Evolutionary conservation across 2,888 invertebrate genomes (phyloP).

Genomic region (Halocaridina rubra): DNA sequence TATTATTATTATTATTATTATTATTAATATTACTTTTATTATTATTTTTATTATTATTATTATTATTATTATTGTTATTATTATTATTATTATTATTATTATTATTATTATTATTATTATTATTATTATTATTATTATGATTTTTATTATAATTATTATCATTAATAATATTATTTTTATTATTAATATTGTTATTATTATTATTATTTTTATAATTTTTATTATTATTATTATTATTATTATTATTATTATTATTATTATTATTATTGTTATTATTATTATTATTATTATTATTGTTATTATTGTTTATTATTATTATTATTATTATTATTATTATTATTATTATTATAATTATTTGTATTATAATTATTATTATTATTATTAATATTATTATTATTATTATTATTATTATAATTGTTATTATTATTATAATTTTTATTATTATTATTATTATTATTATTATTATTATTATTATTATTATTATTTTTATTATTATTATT

Average conservation of each 20-base stretch:
- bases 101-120: neutral
- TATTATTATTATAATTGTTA: neutral
- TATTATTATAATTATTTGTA: neutral
- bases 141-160: neutral
- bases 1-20: neutral
- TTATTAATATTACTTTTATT: neutral
- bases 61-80: neutral
- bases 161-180: neutral
- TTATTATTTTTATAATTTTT: neutral
- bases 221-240: neutral
- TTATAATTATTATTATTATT: neutral
- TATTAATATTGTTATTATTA: neutral
- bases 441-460: neutral
- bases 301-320: neutral
- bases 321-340: neutral
- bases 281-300: neutral
- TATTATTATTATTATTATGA: neutral
- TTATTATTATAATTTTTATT: neutral
- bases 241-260: neutral
- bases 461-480: neutral
- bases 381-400: neutral
- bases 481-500: neutral
- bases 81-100: neutral
- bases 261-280: neutral
- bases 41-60: neutral